Percentiles rank a stretch among this genome's conserved stretches.
These are phyloP conservation scores for Chaetogeoica ovagalla DNA, from an alignment of 2,888 invertebrate species.

Conservation along the genomic window DNA sequence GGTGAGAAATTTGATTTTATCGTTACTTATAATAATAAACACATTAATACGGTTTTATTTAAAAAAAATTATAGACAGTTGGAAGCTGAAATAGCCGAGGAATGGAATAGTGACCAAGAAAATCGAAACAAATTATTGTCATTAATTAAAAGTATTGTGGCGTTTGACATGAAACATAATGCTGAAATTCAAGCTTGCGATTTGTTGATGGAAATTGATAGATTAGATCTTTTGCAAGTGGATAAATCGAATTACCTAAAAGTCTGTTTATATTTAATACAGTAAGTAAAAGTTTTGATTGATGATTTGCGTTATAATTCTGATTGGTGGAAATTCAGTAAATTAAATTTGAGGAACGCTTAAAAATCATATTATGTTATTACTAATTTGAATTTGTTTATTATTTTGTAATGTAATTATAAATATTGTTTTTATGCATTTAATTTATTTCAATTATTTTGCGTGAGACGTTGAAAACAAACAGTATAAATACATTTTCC, in stretches of 20 bases:
- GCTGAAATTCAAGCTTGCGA: constrained; percentile 99
- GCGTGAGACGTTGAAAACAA: no score
- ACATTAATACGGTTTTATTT: neutral
- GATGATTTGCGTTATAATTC: neutral
- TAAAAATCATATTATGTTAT: no score
- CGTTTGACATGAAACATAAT: constrained; percentile 95
- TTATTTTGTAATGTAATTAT: no score
- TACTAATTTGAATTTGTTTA: no score
- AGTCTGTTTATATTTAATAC: constrained; percentile 88
- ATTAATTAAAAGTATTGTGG: constrained; percentile 84
- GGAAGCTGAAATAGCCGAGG: constrained; percentile 84
- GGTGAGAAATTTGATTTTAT: constrained; percentile 61
- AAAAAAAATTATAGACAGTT: constrained; percentile 69
- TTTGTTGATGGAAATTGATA: constrained; percentile 95
- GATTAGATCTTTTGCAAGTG: constrained; percentile 82
- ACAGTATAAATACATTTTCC: no score
- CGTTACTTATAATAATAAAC: neutral
- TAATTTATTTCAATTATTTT: no score
- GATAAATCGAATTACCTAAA: constrained; percentile 86
- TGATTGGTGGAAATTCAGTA: neutral
- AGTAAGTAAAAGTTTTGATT: constrained; percentile 58
- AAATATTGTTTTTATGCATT: no score
- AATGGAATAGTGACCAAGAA: constrained; percentile 68
- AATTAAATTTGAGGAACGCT: neutral
- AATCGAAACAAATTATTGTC: constrained; percentile 66